Evolutionary conservation across 2,797 vertebrate species (phyloP), one percentile per base, ranked within the genome.

Genomic region (Xenopus petersii): DNA sequence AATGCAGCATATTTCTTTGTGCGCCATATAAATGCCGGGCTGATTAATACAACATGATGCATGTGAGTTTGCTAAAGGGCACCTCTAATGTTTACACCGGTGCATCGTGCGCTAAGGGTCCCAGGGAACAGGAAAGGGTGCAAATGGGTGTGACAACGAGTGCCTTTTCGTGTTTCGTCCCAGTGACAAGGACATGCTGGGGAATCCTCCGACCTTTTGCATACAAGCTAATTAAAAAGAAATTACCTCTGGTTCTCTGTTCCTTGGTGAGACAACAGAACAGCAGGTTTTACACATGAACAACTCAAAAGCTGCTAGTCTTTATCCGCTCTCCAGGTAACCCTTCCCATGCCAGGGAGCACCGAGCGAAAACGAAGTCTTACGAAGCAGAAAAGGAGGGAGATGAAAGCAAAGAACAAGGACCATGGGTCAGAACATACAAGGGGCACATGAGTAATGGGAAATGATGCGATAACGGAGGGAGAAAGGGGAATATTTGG

Each of bases 191-290:
- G 71, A 79, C 71, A 79, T 74, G 77, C 77, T 36, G 67, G 67
- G 54, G 68, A 79, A 79, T 70, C 66, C 63, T 64, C 61, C 74
- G 77, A 79, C 77, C 77, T 79, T 79, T 79, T 79, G 65, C 77
- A 79, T 74, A 61, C 47, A 70, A 7, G 77, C 71, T 79, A 79
- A 79, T 79, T 79, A 79, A 79, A 79, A 79, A 74, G 67, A 74
- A 70, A 79, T 79, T 74, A 79, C 77, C 56, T 21, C 62, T 64
- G 68, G 70, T 69, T 78, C 71, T 64, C 71, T 24, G 42, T 79
- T 70, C 67, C 64, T 67, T 51, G 61, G 71, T 65, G 71, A 74
- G 61, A 74, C 67, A 65, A 55, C 61, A 73, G 71, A 79, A 74
- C 65, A 74, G 71, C 24, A 33, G 47, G 61, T 74, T 74, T 79